Evolutionary conservation across 1,140 invertebrate genomes (phyloP), one percentile per base, ranked within the genome.

Genomic region (Musca domestica): DNA sequence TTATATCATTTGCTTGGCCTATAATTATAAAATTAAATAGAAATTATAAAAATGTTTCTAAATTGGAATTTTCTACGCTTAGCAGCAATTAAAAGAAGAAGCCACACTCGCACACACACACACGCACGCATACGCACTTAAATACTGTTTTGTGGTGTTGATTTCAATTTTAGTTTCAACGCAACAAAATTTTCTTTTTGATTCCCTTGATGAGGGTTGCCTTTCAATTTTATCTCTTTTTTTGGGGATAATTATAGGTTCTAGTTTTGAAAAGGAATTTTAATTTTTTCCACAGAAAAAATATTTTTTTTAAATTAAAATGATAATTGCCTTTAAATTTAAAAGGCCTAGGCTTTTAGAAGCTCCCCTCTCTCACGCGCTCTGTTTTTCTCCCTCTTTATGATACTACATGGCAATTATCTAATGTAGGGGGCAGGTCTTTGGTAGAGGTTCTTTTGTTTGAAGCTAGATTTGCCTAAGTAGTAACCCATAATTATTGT

Each of bases 61-160:
- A 48, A 54, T 54, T 54, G 51, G 25, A 27, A 56, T 56, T 56
- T 23, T 56, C 27, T 56, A 56, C 52, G 52, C 52, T 56, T 27
- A 27, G 7, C n/a, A n/a, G n/a, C n/a, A n/a, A n/a, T n/a, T n/a
- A n/a, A n/a, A n/a, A n/a, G n/a, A n/a, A n/a, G n/a, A n/a, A n/a
- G n/a, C n/a, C n/a, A 19, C 19, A 49, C n/a, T 19, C 19, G 3
- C 48, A 41, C 4, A 41, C 10, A 41, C n/a, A 41, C 6, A 41
- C 34, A 7, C 6, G 14, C 34, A 41, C 34, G 6, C 6, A 41
- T 41, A 6, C 14, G 34, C 34, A 41, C 6, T 7, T 41, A 49
- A 19, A 19, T 49, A 1, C 5, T 19, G 19, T 2, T 19, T 12
- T 49, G 15, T 56, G 23, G 52, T 56, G 52, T 56, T 56, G 52